phyloP scores from a whole-genome alignment of 2,797 vertebrate species.

The Clarias platycephalus region DNA sequence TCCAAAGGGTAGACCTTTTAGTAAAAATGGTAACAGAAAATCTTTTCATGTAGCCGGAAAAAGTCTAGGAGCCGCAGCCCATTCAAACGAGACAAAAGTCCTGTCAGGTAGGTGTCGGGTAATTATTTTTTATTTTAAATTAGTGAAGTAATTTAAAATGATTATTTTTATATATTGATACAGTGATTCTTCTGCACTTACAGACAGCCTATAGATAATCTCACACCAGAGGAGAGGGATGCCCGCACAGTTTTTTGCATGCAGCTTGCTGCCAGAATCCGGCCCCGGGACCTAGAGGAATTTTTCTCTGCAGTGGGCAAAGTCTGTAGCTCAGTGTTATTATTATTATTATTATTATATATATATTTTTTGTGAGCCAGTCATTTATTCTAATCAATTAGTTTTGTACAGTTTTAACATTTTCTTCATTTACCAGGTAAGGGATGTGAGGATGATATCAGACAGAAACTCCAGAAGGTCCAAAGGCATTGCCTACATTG shows the following conservation, averaged over 20 bases:
- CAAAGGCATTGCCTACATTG: slow-evolving; percentile 98
- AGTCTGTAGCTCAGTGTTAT: slow-evolving; percentile 64
- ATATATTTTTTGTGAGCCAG: background rate
- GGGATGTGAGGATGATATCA: slow-evolving; percentile 96
- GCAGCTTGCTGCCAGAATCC: slow-evolving; percentile 93
- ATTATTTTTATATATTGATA: background rate
- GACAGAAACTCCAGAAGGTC: slow-evolving; percentile 97
- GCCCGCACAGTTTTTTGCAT: slow-evolving; percentile 96
- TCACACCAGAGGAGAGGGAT: slow-evolving; percentile 94
- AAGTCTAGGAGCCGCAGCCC: slow-evolving; percentile 91
- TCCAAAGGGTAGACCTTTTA: slow-evolving; percentile 16
- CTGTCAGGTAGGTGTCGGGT: too few species aligned
- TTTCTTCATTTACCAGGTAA: slow-evolving; percentile 74
- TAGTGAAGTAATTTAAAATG: background rate
- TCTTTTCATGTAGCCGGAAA: slow-evolving; percentile 70
- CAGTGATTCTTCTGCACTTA: background rate
- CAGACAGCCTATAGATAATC: slow-evolving; percentile 91
- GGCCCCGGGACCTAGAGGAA: slow-evolving; percentile 92
- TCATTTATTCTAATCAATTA: background rate
- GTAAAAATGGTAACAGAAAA: slow-evolving; percentile 12
- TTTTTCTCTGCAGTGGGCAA: slow-evolving; percentile 98
- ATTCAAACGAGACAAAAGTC: slow-evolving; percentile 92
- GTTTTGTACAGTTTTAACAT: background rate
- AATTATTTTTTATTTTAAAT: background rate
- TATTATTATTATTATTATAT: too few species aligned